Base-by-base conservation (phyloP, 2,113 vertebrate species). In the Gopherus flavomarginatus region DNA sequence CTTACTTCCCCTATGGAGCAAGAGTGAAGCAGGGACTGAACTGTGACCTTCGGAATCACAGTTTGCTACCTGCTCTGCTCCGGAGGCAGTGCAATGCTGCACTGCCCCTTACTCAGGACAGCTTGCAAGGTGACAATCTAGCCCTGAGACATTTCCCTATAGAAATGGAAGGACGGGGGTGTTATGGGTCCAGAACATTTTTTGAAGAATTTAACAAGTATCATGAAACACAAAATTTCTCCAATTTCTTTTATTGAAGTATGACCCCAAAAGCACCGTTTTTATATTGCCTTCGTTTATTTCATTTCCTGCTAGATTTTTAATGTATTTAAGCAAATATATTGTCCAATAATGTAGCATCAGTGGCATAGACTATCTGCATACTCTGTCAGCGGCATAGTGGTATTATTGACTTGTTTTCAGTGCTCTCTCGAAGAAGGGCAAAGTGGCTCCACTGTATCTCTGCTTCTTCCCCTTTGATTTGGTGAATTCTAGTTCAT, bases 401-500 rank as follows among this genome's bases (percentile, higher is more conserved):
- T 72, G 65, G 65, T 38, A 11, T 72, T 72, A 38, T n/a, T 69
- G 62, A 72, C 19, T 38, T 69, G 16, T 22, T 72, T n/a, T 19
- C 65, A 72, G 19, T 21, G n/a, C n/a, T 22, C n/a, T 38, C 21
- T 72, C 8, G 21, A 38, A 38, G 16, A 38, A 31, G 9, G 4
- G 31, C 22, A 19, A 72, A 72, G n/a, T 22, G 65, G 9, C 65
- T 72, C 44, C 65, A 50, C 53, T 80, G 29, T 50, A 86, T 38
- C 17, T 72, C 65, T 72, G 57, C 53, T 83, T 93, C 95, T 90
- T 56, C 93, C 49, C 44, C 26, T 89, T 89, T 88, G 82, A 53
- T 49, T 78, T 57, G 50, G 53, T 94, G 83, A 95, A 91, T 87
- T 83, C 84, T 65, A 86, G 86, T 54, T 91, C 56, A 31, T 95